Conservation (phyloP, 2,888 invertebrate species). For the Phyllotreta striolata region DNA sequence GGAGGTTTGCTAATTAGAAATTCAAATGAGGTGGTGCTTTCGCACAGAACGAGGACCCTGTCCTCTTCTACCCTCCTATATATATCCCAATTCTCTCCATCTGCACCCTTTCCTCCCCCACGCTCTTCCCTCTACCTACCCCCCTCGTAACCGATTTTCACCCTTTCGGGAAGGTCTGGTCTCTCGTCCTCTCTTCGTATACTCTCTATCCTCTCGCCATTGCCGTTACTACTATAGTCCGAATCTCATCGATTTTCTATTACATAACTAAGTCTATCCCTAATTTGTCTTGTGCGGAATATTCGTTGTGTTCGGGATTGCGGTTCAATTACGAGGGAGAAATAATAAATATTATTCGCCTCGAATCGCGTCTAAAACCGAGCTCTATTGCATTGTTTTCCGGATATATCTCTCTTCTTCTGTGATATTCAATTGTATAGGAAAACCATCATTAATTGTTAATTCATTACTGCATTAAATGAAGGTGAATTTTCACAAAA, state of each 20-base stretch:
- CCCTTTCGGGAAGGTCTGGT: slow-evolving; percentile 37
- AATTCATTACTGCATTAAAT: no score
- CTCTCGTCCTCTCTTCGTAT: slow-evolving; percentile 34
- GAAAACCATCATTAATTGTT: no score
- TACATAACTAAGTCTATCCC: slow-evolving; percentile 53
- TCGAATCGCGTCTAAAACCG: neutral
- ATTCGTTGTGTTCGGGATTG: slow-evolving; percentile 31
- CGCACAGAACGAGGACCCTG: slow-evolving; percentile 44
- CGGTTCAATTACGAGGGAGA: slow-evolving; percentile 27
- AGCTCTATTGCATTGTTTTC: slow-evolving; percentile 9
- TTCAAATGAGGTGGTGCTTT: slow-evolving; percentile 68
- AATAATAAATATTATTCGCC: slow-evolving; percentile 20
- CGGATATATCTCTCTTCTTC: no score
- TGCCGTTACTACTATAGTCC: slow-evolving; percentile 56
- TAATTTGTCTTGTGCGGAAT: slow-evolving; percentile 43
- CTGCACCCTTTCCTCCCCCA: slow-evolving; percentile 24
- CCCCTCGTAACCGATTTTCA: slow-evolving; percentile 35
- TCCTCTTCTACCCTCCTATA: slow-evolving; percentile 49
- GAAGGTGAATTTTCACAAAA: no score
- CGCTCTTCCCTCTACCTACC: slow-evolving; percentile 30
- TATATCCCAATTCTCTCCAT: neutral
- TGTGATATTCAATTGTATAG: no score
- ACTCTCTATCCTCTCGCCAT: slow-evolving; percentile 45
- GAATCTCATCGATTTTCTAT: slow-evolving; percentile 62
- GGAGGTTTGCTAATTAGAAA: slow-evolving; percentile 92